Evolutionary conservation across 2,113 vertebrate genomes (phyloP), one percentile per base, ranked within the genome.

Genomic region (Pycnonotus jocosus): DNA sequence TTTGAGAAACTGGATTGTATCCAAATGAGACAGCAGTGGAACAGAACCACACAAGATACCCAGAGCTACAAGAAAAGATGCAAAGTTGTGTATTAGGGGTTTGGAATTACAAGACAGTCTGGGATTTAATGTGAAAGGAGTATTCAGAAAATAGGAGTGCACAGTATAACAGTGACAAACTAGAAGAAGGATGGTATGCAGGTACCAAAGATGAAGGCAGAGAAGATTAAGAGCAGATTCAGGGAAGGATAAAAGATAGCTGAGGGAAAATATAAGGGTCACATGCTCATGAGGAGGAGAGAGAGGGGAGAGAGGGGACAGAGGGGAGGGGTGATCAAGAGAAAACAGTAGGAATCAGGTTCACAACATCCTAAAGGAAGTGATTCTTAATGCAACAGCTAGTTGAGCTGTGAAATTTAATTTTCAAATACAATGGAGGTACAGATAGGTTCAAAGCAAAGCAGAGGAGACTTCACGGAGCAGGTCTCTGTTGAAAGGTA

Each of bases 291-390:
- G 7, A 53, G 22, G 8, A 9, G 20, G 8, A 7, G 47, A 28
- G 79, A 21, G 27, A 22, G 1, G 6, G 5, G 7, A 11, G 37
- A 8, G 11, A 17, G 10, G 15, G 1, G 1, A n/a, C n/a, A 6
- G 4, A 9, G 5, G 35, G 7, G 13, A 21, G 10, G 7, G 3
- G 45, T 48, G 9, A 88, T 21, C 17, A 37, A 47, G 16, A 72
- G 6, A 68, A 80, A 38, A 25, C 38, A 61, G n/a, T 9, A 72
- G 40, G 12, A 86, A 47, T 61, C 50, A 89, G 10, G 37, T n/a
- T 89, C 40, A 47, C 27, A 74, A 44, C 15, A 45, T 12, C 42
- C n/a, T 69, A 35, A 65, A 87, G 37, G 25, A 64, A 33, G 10
- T n/a, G 9, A 18, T 31, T 80, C 58, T 69, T 72, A 77, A 89